These are phyloP conservation scores for Drosophila watanabei DNA, from an alignment of 1,140 invertebrate species.

Conservation along the genomic window DNA sequence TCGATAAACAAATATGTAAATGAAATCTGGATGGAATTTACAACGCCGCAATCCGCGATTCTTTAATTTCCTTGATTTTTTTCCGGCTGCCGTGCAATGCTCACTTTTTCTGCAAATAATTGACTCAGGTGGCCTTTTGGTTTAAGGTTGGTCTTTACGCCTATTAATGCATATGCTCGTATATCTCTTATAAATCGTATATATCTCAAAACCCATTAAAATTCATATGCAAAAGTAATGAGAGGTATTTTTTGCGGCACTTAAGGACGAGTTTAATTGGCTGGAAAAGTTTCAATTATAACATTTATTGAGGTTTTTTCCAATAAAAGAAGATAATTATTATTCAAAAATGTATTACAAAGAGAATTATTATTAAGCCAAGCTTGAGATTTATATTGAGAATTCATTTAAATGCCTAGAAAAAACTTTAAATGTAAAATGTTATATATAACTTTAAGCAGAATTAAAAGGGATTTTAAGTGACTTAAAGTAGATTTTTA, in stretches of 20 bases:
- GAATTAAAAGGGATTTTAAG: not conserved
- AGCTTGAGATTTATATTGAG: not conserved
- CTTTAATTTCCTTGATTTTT: not conserved
- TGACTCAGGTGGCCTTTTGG: constrained; percentile 80
- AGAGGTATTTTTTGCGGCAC: not conserved
- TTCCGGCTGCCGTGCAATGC: not conserved
- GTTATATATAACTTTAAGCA: not conserved
- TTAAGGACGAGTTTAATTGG: constrained; percentile 12
- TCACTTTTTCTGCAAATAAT: constrained; percentile 29
- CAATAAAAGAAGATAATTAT: not conserved
- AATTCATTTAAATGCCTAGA: not conserved
- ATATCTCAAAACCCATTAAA: constrained; percentile 1
- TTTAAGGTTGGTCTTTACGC: constrained; percentile 80
- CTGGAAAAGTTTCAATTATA: constrained; percentile 5
- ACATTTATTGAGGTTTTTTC: not conserved
- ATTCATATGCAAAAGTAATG: constrained; percentile 3
- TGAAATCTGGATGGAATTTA: constrained; percentile 30
- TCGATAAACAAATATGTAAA: constrained; percentile 24
- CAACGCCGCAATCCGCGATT: constrained; percentile 11
- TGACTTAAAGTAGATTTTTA: not conserved
- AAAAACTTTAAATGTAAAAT: too few species aligned
- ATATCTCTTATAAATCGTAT: not conserved
- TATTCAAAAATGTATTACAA: too few species aligned
- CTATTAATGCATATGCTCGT: not conserved
- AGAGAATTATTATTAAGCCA: not conserved